Evolutionary conservation across 1,140 invertebrate species (phyloP), one percentile per base, ranked within the genome.

Genomic region (Tetragonula clypearis): DNA sequence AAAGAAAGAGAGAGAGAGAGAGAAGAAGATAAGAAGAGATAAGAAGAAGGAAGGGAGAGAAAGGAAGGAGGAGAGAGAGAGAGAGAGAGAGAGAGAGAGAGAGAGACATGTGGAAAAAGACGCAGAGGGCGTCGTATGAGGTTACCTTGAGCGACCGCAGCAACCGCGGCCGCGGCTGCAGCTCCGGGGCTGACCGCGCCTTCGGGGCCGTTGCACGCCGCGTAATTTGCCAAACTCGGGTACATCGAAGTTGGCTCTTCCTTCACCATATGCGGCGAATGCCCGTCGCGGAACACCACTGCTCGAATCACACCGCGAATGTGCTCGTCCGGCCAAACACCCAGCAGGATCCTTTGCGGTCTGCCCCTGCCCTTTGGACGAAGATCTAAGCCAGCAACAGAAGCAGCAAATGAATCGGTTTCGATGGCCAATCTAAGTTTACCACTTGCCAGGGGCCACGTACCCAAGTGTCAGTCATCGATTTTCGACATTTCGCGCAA

Each of bases 251-350:
- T 95, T 82, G 96, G 95, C 90, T 97, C 97, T 90, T 97, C 97
- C 93, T 97, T 97, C 88, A 97, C 96, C 87, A 97, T 96, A 95
- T 97, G 96, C 49, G 95, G 94, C 73, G 95, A 96, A 86, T 96
- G 95, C 66, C 96, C 96, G 91, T 99, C 98, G 88, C 98, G 95
- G 95, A 98, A 99, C 41, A 99, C 98, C 60, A 98, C 98, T 41
- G 98, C 97, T 90, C 98, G 96, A 87, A 98, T 98, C 82, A 98
- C 98, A 69, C 97, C 97, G 90, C 97, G 96, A 91, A 98, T 98
- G 93, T 98, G 98, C 92, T 98, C 98, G 94, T 98, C 98, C 6
- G 98, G 98, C 98, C 98, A 98, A 87, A 98, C 97, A 83, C 98
- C 98, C 80, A 98, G 95, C 75, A 98, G 95, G 92, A 98, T 98